Percentiles rank a stretch among this genome's conserved stretches.
phyloP scores from a whole-genome alignment of 2,888 invertebrate species.

The Volucella inflata region DNA sequence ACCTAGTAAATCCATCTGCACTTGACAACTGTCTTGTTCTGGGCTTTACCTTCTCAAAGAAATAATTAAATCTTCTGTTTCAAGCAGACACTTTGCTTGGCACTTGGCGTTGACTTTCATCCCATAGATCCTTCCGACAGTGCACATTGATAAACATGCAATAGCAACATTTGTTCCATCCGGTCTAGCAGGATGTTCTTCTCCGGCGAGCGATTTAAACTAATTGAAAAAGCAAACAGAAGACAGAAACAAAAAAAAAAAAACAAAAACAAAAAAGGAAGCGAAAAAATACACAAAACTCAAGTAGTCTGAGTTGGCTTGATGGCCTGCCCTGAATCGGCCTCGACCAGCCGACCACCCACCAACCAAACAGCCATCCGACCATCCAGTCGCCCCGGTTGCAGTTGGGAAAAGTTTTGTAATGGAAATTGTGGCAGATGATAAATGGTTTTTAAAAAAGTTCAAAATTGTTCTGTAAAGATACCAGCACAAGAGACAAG shows the following conservation, averaged over 20 bases:
- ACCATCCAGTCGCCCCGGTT: not conserved
- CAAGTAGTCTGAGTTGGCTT: not conserved
- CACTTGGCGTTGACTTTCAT: constrained; percentile 59
- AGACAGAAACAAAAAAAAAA: constrained; percentile 4
- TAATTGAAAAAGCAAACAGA: constrained; percentile 63
- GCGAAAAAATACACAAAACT: not conserved
- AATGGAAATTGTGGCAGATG: constrained; percentile 68
- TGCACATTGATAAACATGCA: constrained; percentile 60
- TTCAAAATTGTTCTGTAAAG: constrained; percentile 15
- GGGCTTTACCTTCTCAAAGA: constrained; percentile 31
- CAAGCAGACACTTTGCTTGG: constrained; percentile 57
- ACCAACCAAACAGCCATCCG: too few relatives aligned
- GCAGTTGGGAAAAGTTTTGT: constrained; percentile 56
- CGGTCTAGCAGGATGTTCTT: constrained; percentile 47
- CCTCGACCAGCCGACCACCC: too few relatives aligned
- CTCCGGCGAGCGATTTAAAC: constrained; percentile 49
- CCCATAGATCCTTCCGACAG: constrained; percentile 49
- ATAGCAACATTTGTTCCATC: constrained; percentile 67
- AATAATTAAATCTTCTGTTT: constrained; percentile 69
- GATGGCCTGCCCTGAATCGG: too few relatives aligned
- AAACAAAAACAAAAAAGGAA: not conserved
- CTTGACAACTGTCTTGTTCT: constrained; percentile 53
- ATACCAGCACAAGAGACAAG: not conserved
- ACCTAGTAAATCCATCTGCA: constrained; percentile 37
- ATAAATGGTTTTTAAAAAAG: constrained; percentile 64